Percentiles rank a stretch among this genome's conserved stretches.
Evolutionary conservation across 2,113 vertebrate genomes (phyloP).

Genomic region (Vimba vimba): DNA sequence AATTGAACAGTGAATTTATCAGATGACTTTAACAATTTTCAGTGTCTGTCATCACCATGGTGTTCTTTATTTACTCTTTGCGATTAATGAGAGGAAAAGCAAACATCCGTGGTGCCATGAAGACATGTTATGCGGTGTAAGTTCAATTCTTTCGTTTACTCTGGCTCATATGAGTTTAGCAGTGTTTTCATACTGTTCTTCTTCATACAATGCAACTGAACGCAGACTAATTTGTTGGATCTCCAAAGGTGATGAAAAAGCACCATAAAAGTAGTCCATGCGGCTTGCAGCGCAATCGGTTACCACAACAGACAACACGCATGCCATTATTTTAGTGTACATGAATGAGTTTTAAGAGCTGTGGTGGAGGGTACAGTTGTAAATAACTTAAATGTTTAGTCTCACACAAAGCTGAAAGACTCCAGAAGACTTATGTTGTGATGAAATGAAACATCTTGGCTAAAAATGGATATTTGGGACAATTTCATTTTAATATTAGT

Average conservation of each 20-base stretch:
- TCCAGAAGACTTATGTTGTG: not conserved
- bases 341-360: not conserved
- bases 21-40: not conserved
- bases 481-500: not conserved
- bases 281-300: not conserved
- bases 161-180: not conserved
- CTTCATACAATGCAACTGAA: not conserved
- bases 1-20: slow-evolving; percentile 5
- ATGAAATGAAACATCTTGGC: not conserved
- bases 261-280: not conserved
- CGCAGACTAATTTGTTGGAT: not conserved
- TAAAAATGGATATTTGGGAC: not conserved
- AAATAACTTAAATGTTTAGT: not conserved
- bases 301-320: not conserved
- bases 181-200: not conserved
- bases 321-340: not conserved
- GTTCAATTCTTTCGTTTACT: not conserved
- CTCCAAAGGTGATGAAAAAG: not conserved
- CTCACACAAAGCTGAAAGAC: not conserved
- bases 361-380: not conserved
- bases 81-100: not conserved
- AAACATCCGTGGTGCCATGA: not conserved
- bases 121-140: not conserved
- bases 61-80: not conserved
- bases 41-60: not conserved